Percentiles rank a stretch among this genome's conserved stretches.
These are phyloP conservation scores for Anorthoa munda DNA, from an alignment of 2,888 invertebrate genomes.

Conservation along the genomic window DNA sequence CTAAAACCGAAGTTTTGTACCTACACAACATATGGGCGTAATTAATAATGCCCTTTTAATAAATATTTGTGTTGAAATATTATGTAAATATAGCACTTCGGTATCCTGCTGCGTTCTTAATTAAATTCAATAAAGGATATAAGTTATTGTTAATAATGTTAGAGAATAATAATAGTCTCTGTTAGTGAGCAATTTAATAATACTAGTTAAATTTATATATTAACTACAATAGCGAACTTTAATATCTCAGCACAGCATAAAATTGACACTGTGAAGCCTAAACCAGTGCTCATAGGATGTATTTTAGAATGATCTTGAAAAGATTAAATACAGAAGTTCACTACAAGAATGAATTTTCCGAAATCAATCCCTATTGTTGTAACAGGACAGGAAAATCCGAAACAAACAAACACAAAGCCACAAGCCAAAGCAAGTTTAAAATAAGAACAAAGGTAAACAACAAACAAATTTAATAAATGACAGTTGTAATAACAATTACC, in stretches of 20 bases:
- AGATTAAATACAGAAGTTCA: not conserved
- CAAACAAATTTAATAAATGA: slow-evolving; percentile 47
- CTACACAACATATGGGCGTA: slow-evolving; percentile 37
- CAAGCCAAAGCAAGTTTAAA: not conserved
- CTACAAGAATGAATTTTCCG: not conserved
- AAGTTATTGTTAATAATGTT: slow-evolving; percentile 8
- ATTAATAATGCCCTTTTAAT: slow-evolving; percentile 39
- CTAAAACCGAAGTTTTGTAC: not conserved
- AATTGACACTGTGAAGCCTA: too few species aligned
- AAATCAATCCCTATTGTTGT: not conserved
- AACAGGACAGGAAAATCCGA: not conserved
- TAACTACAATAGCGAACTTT: not conserved
- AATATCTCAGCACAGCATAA: not conserved
- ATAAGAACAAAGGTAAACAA: slow-evolving; percentile 44
- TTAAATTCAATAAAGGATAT: slow-evolving; percentile 36
- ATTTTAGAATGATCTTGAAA: not conserved
- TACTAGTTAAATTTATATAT: not conserved
- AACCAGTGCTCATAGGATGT: not conserved
- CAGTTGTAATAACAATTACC: slow-evolving; percentile 53
- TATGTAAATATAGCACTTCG: slow-evolving; percentile 29
- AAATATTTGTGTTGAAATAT: slow-evolving; percentile 23
- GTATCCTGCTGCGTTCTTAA: slow-evolving; percentile 53
- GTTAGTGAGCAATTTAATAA: not conserved
- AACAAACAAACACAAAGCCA: not conserved
- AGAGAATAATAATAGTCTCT: not conserved